phyloP scores from a whole-genome alignment of 2,113 vertebrate genomes.

The Psephotus haematonotus region DNA sequence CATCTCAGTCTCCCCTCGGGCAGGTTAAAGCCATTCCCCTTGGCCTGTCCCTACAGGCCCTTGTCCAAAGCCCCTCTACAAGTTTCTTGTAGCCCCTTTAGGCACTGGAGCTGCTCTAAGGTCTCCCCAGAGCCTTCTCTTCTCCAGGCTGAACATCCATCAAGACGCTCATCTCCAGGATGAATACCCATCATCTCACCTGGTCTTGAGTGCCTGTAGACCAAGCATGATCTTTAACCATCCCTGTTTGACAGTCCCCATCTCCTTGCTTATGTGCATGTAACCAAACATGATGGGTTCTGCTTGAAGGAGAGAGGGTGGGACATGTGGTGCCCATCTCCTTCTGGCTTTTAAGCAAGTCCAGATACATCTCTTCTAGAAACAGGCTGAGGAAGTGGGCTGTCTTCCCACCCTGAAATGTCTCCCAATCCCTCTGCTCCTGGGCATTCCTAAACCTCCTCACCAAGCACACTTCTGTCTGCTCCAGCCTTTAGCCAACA shows the following conservation, averaged over 20 bases:
- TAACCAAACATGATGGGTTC: background rate
- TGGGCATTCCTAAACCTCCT: background rate
- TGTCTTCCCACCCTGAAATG: background rate
- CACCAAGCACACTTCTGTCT: fast-evolving
- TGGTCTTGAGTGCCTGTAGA: background rate
- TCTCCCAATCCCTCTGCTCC: background rate
- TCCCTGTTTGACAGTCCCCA: fast-evolving
- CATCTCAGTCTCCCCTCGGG: background rate
- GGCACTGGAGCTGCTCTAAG: background rate
- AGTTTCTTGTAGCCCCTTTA: background rate
- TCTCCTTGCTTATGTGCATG: background rate
- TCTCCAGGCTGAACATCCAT: background rate
- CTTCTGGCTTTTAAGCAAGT: background rate
- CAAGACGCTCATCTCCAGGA: background rate
- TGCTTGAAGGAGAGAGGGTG: background rate
- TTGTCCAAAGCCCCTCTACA: background rate
- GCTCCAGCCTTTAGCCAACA: background rate
- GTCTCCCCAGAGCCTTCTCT: background rate
- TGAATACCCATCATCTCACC: background rate
- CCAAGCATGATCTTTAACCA: background rate
- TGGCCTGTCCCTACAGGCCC: background rate
- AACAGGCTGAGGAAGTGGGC: background rate
- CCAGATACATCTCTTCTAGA: background rate
- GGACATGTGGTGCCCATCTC: fast-evolving
- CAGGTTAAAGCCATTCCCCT: background rate